phyloP scores from a whole-genome alignment of 2,797 vertebrate genomes.

The Sebastes steindachneri region DNA sequence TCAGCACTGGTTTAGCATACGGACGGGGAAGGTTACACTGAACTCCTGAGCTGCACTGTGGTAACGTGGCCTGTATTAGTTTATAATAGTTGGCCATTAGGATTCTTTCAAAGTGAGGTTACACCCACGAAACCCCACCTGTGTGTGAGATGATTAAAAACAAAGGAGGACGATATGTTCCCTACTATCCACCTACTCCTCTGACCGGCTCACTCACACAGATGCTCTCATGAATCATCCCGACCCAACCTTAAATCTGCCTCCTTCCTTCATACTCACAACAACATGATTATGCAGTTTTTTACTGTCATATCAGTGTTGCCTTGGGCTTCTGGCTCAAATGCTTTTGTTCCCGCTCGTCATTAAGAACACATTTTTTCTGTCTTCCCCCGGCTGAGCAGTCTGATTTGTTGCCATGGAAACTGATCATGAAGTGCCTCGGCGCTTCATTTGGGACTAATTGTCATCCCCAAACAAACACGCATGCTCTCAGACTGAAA shows the following conservation, averaged over 20 bases:
- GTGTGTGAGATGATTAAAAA: conserved; percentile 39
- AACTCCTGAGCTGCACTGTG: not conserved
- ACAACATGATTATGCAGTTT: conserved; percentile 40
- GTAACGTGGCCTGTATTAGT: conserved; percentile 20
- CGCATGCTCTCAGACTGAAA: conserved; percentile 37
- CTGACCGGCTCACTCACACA: conserved; percentile 22
- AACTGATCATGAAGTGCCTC: conserved; percentile 60
- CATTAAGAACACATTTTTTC: conserved; percentile 45
- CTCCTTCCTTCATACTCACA: conserved; percentile 10
- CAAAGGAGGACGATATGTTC: conserved; percentile 30
- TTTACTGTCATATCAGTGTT: conserved; percentile 32
- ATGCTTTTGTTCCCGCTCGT: conserved; percentile 44
- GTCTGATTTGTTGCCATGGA: conserved; percentile 74
- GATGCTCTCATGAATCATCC: conserved; percentile 34
- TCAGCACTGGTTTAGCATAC: conserved; percentile 58
- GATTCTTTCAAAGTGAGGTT: conserved; percentile 37
- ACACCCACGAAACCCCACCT: conserved; percentile 48
- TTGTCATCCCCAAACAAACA: conserved; percentile 59
- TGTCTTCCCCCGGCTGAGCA: conserved; percentile 43
- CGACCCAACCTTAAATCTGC: conserved; percentile 13
- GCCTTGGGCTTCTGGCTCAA: conserved; percentile 22
- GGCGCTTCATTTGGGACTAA: conserved; percentile 60
- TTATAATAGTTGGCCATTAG: conserved; percentile 58
- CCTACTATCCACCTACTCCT: conserved; percentile 11
- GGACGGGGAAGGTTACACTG: conserved; percentile 18